Evolutionary conservation across 2,888 invertebrate species (phyloP), one percentile per base, ranked within the genome.

Genomic region (Deilephila porcellus): DNA sequence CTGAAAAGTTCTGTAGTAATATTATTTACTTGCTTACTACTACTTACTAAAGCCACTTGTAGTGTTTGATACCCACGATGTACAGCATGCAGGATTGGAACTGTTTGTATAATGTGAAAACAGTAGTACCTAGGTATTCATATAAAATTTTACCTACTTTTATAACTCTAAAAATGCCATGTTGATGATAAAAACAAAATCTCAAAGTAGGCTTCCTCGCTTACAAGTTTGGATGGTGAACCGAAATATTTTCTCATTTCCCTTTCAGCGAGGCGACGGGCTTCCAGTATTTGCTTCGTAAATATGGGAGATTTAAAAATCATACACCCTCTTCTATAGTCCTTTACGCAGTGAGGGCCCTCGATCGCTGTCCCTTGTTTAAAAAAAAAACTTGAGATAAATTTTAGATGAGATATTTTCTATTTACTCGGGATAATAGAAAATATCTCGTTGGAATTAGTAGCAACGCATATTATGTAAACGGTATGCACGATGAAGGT

Each of bases 301-400:
- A 82, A 84, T 76, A 82, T 73, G 72, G 67, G 67, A 71, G 73
- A 75, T 72, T 78, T 75, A 77, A 81, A 81, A 83, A 82, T 79
- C 77, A 81, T 80, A 82, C 76, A 72, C 73, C 25, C 56, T 45
- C 25, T 70, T 71, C 72, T 76, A 71, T 75, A 72, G 60, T 29
- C 60, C 37, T 73, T 60, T 67, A 71, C 70, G n/a, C 74, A 52
- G 59, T 64, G 60, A 70, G 52, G 25, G 64, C 71, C 70, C 53
- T 72, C 67, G 8, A 14, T 45, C 75, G 70, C 71, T 75, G 80
- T 34, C 25, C 71, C 75, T 76, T 5, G 37, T 25, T 60, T 29
- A 17, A 60, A 60, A 60, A 60, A 60, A 11, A 20, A 73, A 71
- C 64, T 64, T 64, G 64, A 64, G 17, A 29, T 56, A 17, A 56